Evolutionary conservation across 64 coral and sea anemone genomes (phyloP).

Genomic region (Pachyseris speciosa): DNA sequence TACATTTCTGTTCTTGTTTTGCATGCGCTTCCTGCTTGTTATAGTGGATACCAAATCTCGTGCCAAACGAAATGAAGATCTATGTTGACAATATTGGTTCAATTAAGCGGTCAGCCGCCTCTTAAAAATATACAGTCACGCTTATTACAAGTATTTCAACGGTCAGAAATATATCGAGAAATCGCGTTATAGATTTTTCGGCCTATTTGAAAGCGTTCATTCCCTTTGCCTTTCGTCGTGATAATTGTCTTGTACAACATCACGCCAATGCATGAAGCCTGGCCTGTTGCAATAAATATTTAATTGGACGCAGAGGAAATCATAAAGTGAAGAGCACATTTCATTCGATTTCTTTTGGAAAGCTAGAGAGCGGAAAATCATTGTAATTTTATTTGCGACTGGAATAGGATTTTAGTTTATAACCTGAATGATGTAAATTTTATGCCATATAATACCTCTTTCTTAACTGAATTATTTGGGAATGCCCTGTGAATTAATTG

Average conservation of each 20-base stretch:
- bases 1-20: no score
- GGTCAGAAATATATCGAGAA: no score
- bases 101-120: no score
- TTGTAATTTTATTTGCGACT: not conserved
- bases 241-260: not conserved
- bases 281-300: constrained; percentile 49
- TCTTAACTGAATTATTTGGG: not conserved
- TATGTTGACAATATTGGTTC: not conserved
- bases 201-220: no score
- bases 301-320: not conserved
- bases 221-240: not conserved
- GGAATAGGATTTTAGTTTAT: not conserved
- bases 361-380: not conserved
- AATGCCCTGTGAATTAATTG: not conserved
- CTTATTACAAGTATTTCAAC: no score
- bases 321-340: not conserved
- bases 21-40: no score
- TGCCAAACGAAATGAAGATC: no score
- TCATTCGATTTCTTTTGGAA: not conserved
- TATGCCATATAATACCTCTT: not conserved
- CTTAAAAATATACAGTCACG: no score
- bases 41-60: no score
- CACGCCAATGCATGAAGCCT: not conserved
- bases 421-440: not conserved
- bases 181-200: no score